Evolutionary conservation across 2,797 vertebrate species (phyloP), one percentile per base, ranked within the genome.

Genomic region (Cuculus canorus): DNA sequence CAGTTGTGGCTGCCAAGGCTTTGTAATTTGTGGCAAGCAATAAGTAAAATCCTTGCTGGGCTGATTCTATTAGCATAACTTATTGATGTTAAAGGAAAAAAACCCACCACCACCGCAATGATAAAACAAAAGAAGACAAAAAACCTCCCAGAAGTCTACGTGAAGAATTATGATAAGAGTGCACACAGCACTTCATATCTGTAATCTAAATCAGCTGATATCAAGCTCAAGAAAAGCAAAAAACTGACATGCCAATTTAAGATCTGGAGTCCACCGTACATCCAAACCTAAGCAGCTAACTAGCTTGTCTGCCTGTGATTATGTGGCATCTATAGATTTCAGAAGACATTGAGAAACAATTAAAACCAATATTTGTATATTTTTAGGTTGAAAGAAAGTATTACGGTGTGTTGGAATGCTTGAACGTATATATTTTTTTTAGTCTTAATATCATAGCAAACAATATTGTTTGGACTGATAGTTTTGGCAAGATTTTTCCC

Each of bases 21-120:
- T 84, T 0, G 0, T 45, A 89, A 68, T 32, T 52, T 48, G 19
- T 32, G 52, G 53, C 59, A 90, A 65, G 32, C 64, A 85, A 0
- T 4, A 73, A 60, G 19, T 30, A 64, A 80, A 81, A 86, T 73
- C 30, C 11, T 56, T 30, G 24, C 52, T 60, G 72, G 30, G 35
- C 41, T 91, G 60, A 70, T 35, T 66, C 28, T 28, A 14, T 65
- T 22, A 35, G 21, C 80, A 71, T 71, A 41, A 83, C 50, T 71
- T 35, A 72, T 30, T 41, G 68, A 63, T 64, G 19, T 57, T 41
- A 32, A 69, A 47, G 35, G 35, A 45, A 45, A 45, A 32, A 56
- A 33, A 8, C 4, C 9, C 6, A 11, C 9, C 19, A 5, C 23
- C 7, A 14, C 43, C 5, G 17, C 11, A 17, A 33, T 0, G 11